A percentile compares a stretch with the other conserved stretches of the same genome.
These are phyloP conservation scores for Caenorhabditis tropicalis DNA, from an alignment of 1,140 invertebrate genomes.

Conservation along the genomic window DNA sequence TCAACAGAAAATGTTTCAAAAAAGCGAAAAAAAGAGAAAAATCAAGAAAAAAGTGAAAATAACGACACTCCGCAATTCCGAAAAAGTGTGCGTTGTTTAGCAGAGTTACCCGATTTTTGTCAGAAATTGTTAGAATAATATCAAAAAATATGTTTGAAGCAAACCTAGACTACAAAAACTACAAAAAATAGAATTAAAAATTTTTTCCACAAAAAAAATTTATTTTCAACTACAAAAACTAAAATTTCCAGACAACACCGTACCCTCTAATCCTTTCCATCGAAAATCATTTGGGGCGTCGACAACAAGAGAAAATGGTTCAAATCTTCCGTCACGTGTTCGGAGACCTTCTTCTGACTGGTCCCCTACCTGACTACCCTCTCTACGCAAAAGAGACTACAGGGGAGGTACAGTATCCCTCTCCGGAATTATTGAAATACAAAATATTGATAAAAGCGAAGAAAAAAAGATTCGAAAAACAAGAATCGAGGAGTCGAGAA, in stretches of 20 bases:
- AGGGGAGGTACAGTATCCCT: constrained; percentile 80
- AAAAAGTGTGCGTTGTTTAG: too few relatives aligned
- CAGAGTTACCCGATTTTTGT: too few relatives aligned
- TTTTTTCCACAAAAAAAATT: too few relatives aligned
- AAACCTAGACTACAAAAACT: too few relatives aligned
- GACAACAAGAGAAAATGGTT: constrained; percentile 87
- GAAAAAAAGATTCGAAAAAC: constrained; percentile 73
- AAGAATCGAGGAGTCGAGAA: background rate
- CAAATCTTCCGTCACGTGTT: constrained; percentile 98
- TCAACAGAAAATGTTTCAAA: too few relatives aligned
- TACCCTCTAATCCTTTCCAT: constrained; percentile 96
- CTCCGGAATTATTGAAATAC: constrained; percentile 83
- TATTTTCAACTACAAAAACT: too few relatives aligned
- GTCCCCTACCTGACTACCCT: constrained; percentile 84
- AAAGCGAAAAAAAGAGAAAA: too few relatives aligned
- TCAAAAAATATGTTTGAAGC: too few relatives aligned
- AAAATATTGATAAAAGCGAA: constrained; percentile 99
- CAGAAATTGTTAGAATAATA: too few relatives aligned
- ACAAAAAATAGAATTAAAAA: too few relatives aligned
- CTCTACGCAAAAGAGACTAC: constrained; percentile 76
- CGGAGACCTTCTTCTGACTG: constrained; percentile 88
- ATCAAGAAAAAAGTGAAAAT: too few relatives aligned
- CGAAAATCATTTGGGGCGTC: constrained; percentile 86
- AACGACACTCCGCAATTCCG: too few relatives aligned
- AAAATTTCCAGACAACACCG: constrained; percentile 80